Evolutionary conservation across 2,888 invertebrate genomes (phyloP), one percentile per base, ranked within the genome.

Genomic region (Caenorhabditis panamensis): DNA sequence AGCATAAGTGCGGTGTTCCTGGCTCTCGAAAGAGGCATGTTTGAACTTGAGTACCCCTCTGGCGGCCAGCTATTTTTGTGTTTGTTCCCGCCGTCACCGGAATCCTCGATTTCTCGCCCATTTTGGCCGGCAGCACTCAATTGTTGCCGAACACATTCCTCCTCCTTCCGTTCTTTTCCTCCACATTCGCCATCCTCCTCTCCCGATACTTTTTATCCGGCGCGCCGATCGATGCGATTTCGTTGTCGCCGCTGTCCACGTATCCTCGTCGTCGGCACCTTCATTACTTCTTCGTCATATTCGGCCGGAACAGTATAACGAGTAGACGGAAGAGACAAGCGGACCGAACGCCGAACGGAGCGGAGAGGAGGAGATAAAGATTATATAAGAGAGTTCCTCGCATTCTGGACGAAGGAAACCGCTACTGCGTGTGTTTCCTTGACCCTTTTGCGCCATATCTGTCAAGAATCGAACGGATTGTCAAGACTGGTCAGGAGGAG

Each of bases 21-120:
- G 47, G 72, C 73, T 59, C 66, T 64, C 31, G 56, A 73, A 73
- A 58, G 63, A 44, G 69, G 49, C 72, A 79, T 79, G 72, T 79
- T 79, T 63, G 62, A 79, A 79, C 79, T 79, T 73, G 68, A 79
- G 79, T 79, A 68, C 62, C 78, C 59, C 58, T 9, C 9, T 31
- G 68, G 63, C 63, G 67, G 62, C 66, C 78, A 78, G 78, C 71
- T 78, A 78, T 78, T 78, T 78, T 78, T 78, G 78, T 69, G 63
- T 73, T 58, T 78, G 69, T 66, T 47, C 22, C 61, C 49, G 49
- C 67, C 75, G 61, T 59, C 75, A 76, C 75, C 75, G 75, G 66
- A 67, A 61, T 71, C 71, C 78, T 78, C 71, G 63, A 59, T 71
- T 66, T 63, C 64, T 78, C 64, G 59, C 71, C 68, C 68, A 59